phyloP scores from a whole-genome alignment of 2,888 invertebrate species.

The Luffia ferchaultella region DNA sequence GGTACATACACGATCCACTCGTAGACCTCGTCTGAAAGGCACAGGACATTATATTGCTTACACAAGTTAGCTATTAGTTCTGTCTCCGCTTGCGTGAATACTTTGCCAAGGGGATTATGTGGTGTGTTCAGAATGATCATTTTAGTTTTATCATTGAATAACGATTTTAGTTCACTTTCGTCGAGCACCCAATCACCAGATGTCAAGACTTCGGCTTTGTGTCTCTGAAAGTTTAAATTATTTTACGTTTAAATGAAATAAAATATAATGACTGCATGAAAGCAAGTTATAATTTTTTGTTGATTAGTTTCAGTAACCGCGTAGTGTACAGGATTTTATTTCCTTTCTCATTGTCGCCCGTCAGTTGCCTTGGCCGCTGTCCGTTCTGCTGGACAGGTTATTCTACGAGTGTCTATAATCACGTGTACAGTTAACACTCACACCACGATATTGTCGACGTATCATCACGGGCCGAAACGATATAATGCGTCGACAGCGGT shows the following conservation, averaged over 20 bases:
- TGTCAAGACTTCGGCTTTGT: conserved; percentile 42
- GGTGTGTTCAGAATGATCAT: conserved; percentile 89
- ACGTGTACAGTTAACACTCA: too few relatives aligned
- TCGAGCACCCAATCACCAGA: conserved; percentile 86
- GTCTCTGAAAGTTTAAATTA: conserved; percentile 20
- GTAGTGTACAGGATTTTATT: too few relatives aligned
- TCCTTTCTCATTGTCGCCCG: too few relatives aligned
- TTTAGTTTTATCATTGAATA: conserved; percentile 88
- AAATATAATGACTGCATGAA: too few relatives aligned
- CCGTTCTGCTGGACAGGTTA: too few relatives aligned
- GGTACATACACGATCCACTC: conserved; percentile 90
- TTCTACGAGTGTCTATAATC: too few relatives aligned
- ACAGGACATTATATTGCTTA: conserved; percentile 84
- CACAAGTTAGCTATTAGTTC: conserved; percentile 80
- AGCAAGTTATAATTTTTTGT: too few relatives aligned
- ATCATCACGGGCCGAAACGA: too few relatives aligned
- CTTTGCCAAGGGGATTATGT: conserved; percentile 92
- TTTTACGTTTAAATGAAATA: conserved; percentile 1
- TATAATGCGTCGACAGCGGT: too few relatives aligned
- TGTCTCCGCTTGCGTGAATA: conserved; percentile 70
- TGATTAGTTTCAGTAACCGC: too few relatives aligned
- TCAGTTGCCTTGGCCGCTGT: too few relatives aligned
- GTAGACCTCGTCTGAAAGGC: conserved; percentile 93
- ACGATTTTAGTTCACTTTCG: conserved; percentile 71
- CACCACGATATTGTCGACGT: too few relatives aligned